phyloP scores from a whole-genome alignment of 92 coral and sea anemone genomes.

The Actinernus sp. region DNA sequence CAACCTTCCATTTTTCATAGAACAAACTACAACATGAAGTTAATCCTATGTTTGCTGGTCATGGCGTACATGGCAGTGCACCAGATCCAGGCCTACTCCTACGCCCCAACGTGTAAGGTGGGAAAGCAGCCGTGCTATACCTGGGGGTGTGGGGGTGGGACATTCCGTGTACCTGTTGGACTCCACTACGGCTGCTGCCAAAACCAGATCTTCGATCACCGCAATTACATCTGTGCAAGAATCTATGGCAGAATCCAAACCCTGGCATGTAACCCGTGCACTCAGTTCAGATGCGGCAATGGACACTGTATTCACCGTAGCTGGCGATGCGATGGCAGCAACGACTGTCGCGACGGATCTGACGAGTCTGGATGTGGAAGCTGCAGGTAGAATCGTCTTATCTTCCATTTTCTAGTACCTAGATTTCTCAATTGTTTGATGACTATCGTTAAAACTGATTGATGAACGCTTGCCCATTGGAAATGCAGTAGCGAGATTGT shows the following conservation, averaged over 20 bases:
- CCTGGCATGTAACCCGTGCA: background rate
- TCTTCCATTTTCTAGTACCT: too few relatives aligned
- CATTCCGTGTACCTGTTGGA: background rate
- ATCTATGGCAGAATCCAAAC: background rate
- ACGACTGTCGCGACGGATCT: background rate
- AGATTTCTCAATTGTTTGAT: too few relatives aligned
- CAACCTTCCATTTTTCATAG: too few relatives aligned
- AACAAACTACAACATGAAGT: background rate
- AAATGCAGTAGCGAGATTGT: too few relatives aligned
- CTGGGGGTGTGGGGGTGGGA: background rate
- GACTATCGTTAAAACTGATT: too few relatives aligned
- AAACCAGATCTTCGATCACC: slow-evolving; percentile 1
- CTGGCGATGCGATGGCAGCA: slow-evolving; percentile 1
- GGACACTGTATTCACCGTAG: background rate
- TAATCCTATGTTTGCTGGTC: background rate
- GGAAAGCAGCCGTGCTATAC: background rate
- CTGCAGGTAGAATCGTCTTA: too few relatives aligned
- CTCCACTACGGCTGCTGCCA: slow-evolving; percentile 10
- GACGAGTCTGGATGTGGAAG: background rate
- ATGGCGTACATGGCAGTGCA: background rate
- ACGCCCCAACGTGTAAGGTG: background rate
- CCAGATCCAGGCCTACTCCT: background rate
- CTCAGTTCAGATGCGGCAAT: background rate
- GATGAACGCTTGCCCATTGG: too few relatives aligned
- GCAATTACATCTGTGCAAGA: slow-evolving; percentile 1